These are phyloP conservation scores for Leptopilina drosophilae DNA, from an alignment of 2,888 invertebrate genomes.

Conservation along the genomic window DNA sequence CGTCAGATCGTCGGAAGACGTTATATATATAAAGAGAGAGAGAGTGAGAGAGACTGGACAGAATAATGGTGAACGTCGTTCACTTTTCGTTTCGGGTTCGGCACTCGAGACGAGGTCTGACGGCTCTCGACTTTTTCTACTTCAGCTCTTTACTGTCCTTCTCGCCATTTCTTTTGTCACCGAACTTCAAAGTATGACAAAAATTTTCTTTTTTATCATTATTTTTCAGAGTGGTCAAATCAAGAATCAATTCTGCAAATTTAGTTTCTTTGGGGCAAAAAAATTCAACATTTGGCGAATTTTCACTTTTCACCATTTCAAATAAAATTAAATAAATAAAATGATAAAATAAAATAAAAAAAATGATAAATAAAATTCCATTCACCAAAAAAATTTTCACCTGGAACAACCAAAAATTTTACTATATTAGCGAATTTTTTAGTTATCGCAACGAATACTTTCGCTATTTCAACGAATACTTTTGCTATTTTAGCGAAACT, in stretches of 20 bases:
- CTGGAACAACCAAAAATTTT: too few species aligned
- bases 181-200: constrained; percentile 28
- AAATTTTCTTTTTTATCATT: constrained; percentile 23
- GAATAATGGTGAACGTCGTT: constrained; percentile 38
- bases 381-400: too few species aligned
- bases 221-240: constrained; percentile 31
- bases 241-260: constrained; percentile 1
- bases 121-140: constrained; percentile 36
- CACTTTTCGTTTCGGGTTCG: constrained; percentile 38
- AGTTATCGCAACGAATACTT: too few species aligned
- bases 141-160: constrained; percentile 46
- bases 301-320: too few species aligned
- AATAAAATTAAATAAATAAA: too few species aligned
- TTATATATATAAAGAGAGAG: not conserved
- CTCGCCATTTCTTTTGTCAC: constrained; percentile 50
- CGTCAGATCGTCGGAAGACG: constrained; percentile 14
- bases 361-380: too few species aligned
- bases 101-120: constrained; percentile 37
- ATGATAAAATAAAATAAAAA: too few species aligned
- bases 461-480: too few species aligned
- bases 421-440: too few species aligned
- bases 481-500: too few species aligned
- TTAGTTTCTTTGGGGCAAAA: not conserved
- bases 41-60: constrained; percentile 18
- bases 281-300: not conserved